Percentiles rank a stretch among this genome's conserved stretches.
Evolutionary conservation across 1,140 invertebrate species (phyloP).

Genomic region (Zaprionus tsacasi): DNA sequence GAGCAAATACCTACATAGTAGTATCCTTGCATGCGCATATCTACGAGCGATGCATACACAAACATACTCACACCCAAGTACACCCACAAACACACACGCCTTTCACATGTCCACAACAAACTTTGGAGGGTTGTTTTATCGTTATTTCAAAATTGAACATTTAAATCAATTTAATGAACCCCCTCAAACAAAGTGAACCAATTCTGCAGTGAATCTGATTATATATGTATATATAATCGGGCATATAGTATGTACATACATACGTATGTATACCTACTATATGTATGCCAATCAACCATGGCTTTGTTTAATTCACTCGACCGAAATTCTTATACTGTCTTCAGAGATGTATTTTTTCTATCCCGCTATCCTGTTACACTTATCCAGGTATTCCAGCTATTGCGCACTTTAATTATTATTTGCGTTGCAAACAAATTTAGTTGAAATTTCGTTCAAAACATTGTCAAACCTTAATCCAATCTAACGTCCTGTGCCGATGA

Average conservation of each 20-base stretch:
- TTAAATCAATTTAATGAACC: constrained; percentile 8
- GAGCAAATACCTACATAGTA: not conserved
- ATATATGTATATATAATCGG: not conserved
- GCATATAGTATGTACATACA: not conserved
- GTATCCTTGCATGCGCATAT: not conserved
- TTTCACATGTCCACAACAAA: constrained; percentile 11
- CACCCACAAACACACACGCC: not conserved
- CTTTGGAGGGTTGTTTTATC: constrained; percentile 13
- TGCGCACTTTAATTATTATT: not conserved
- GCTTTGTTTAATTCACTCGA: not conserved
- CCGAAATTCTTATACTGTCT: not conserved
- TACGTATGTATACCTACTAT: not conserved
- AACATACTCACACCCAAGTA: not conserved
- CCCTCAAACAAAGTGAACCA: not conserved
- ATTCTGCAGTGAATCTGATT: not conserved
- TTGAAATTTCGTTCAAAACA: constrained; percentile 14
- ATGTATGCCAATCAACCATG: not conserved
- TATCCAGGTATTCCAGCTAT: not conserved
- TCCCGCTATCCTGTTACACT: not conserved
- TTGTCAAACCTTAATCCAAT: constrained; percentile 56
- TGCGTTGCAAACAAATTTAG: not conserved
- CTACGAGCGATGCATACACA: not conserved
- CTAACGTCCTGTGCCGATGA: constrained; percentile 53
- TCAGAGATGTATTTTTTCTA: not conserved
- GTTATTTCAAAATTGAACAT: constrained; percentile 10